Evolutionary conservation across 2,113 vertebrate species (phyloP), one percentile per base, ranked within the genome.

Genomic region (Daphoenositta chrysoptera): DNA sequence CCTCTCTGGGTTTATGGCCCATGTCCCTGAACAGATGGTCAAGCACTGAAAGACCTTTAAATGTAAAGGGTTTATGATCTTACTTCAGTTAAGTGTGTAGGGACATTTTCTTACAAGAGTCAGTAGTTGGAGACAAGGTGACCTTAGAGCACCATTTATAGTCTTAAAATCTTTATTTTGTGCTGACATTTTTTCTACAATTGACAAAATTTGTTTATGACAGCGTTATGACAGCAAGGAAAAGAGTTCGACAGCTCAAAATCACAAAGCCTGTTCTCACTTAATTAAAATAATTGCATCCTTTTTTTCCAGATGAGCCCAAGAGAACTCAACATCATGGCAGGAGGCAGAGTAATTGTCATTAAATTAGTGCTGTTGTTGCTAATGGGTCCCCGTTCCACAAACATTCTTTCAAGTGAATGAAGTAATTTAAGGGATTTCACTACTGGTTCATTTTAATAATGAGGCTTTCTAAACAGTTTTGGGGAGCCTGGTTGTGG

Each of bases 31-130:
- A 80, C 96, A 97, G 95, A 96, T 96, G 96, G 96, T 70, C 63
- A 95, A 85, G 82, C 83, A 54, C 79, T 77, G 68, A 44, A 91
- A 96, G 96, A 94, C 84, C 84, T 95, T 96, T 94, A 94, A 48
- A 95, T 80, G 40, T 94, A 96, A 96, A 95, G 96, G 79, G 91
- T 95, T 96, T 97, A 96, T 77, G 87, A 77, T 95, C 96, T 96
- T 96, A 94, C 63, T 69, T 83, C 68, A 56, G n/a, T 93, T 92
- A 88, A 87, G 70, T 47, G 81, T 70, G 33, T 65, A 56, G 87
- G 40, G 82, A n/a, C 57, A 15, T 91, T 93, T 85, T 93, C 71
- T 66, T 86, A 6, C 0, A 21, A 1, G 2, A 73, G 45, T 42
- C 70, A 66, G 48, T 89, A 64, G 26, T 1, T 93, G 81, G 65